phyloP scores from a whole-genome alignment of 2,888 invertebrate species.

The Perithous albicinctus region DNA sequence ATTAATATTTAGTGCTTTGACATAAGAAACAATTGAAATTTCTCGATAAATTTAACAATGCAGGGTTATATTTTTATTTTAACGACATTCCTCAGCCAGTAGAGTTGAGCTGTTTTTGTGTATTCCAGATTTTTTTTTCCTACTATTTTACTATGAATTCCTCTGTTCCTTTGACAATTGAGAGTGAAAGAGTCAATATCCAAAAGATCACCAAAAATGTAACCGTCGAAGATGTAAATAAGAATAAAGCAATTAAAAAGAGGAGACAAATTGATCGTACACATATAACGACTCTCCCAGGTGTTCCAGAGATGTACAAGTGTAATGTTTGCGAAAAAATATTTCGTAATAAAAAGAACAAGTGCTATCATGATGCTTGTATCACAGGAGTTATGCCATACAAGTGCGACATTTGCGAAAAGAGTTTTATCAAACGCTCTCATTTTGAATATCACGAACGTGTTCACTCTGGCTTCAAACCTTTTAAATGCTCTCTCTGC shows the following conservation, averaged over 20 bases:
- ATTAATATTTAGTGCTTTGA: background rate
- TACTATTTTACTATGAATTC: background rate
- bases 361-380: conserved; percentile 81
- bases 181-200: background rate
- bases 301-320: conserved; percentile 86
- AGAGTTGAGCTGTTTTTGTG: background rate
- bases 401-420: conserved; percentile 85
- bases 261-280: conserved; percentile 72
- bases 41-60: background rate
- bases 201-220: background rate
- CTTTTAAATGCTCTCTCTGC: conserved; percentile 88
- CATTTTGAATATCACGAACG: conserved; percentile 91
- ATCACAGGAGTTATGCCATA: conserved; percentile 85
- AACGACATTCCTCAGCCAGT: background rate
- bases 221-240: conserved; percentile 13
- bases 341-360: conserved; percentile 87
- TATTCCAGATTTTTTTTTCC: background rate
- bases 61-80: background rate
- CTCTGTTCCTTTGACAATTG: no score
- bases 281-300: conserved; percentile 82
- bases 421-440: conserved; percentile 88
- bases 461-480: conserved; percentile 88
- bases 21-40: background rate
- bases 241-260: conserved; percentile 53
- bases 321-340: conserved; percentile 90